These are phyloP conservation scores for Pomatostomus ruficeps DNA, from an alignment of 2,113 vertebrate genomes.

Conservation along the genomic window DNA sequence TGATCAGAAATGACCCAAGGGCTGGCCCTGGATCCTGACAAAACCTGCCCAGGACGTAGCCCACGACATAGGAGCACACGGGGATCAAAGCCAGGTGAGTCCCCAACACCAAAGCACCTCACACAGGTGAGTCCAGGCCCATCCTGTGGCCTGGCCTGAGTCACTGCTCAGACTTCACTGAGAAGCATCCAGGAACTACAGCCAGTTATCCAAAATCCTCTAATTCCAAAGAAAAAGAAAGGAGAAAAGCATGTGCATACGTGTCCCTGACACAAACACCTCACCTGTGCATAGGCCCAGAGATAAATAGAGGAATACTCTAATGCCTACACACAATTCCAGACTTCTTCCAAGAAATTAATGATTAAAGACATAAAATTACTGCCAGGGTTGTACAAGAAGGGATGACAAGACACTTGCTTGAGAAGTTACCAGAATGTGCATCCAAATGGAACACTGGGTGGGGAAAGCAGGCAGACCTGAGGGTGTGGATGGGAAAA, in stretches of 20 bases:
- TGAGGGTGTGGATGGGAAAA: neutral
- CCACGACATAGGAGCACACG: accelerated
- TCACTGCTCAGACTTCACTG: neutral
- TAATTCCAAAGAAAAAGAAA: neutral
- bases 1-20: neutral
- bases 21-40: neutral
- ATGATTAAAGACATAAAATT: neutral
- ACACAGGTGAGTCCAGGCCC: neutral
- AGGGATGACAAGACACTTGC: neutral
- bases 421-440: neutral
- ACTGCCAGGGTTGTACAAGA: neutral
- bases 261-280: neutral
- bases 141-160: neutral
- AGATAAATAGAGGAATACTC: neutral
- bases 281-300: neutral
- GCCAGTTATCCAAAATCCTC: neutral
- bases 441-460: neutral
- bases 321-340: neutral
- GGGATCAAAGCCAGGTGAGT: neutral
- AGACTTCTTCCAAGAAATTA: neutral
- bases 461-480: neutral
- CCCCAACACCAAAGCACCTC: neutral
- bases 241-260: neutral
- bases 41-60: accelerated
- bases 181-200: neutral